phyloP scores from a whole-genome alignment of 1,140 invertebrate genomes.

The Tetranychus cinnabarinus region DNA sequence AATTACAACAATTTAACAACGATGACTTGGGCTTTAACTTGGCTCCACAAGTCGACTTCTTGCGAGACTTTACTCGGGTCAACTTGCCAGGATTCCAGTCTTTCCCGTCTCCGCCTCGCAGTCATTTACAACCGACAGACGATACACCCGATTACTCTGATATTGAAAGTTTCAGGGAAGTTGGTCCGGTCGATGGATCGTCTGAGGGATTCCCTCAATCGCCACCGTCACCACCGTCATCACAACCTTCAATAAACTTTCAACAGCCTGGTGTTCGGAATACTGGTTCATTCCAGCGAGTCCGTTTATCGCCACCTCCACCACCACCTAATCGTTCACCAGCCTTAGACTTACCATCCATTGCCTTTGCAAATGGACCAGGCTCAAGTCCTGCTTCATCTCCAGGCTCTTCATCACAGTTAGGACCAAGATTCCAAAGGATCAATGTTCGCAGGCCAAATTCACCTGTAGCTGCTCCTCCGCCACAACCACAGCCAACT shows the following conservation, averaged over 20 bases:
- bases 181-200: neutral
- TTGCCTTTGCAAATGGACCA: neutral
- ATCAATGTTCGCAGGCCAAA: too few relatives aligned
- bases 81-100: neutral
- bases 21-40: neutral
- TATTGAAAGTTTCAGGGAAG: neutral
- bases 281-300: neutral
- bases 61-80: neutral
- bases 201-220: neutral
- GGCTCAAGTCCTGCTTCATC: too few relatives aligned
- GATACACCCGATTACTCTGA: neutral
- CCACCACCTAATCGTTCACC: neutral
- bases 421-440: too few relatives aligned
- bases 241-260: neutral
- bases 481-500: neutral
- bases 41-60: neutral
- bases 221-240: neutral
- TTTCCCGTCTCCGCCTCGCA: neutral
- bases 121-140: neutral
- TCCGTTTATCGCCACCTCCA: neutral
- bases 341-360: neutral
- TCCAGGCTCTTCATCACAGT: neutral
- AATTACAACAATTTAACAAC: too few relatives aligned
- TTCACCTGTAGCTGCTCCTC: neutral
- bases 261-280: neutral